phyloP scores from a whole-genome alignment of 2,113 vertebrate species.

The Nothobranchius kuhntae region DNA sequence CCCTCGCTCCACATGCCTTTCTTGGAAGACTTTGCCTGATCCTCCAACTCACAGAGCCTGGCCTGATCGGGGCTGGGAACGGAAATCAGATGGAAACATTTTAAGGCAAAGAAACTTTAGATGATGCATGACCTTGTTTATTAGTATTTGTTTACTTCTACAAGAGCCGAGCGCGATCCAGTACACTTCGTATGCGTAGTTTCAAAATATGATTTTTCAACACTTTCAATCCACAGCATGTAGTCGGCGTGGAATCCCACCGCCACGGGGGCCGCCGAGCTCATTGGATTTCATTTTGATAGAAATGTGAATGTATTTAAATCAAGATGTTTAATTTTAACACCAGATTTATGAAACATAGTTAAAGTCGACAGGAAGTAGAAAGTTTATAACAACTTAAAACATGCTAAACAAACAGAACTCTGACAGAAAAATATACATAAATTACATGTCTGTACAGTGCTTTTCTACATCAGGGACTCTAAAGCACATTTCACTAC shows the following conservation, averaged over 20 bases:
- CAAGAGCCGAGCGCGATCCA: no score
- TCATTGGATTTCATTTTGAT: slow-evolving; percentile 4
- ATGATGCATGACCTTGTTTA: no score
- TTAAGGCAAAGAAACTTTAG: no score
- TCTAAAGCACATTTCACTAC: no score
- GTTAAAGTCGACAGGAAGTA: neutral
- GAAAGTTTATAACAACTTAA: neutral
- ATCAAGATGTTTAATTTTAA: neutral
- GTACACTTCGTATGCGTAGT: no score
- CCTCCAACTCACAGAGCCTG: slow-evolving; percentile 91
- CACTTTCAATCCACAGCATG: neutral
- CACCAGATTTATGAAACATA: slow-evolving; percentile 9
- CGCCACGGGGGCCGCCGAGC: neutral
- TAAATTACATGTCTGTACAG: no score
- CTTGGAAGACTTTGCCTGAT: slow-evolving; percentile 87
- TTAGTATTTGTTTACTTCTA: neutral
- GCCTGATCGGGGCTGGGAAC: slow-evolving; percentile 88
- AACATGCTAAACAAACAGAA: slow-evolving; percentile 1
- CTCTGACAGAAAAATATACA: no score
- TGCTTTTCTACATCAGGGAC: no score
- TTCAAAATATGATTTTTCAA: neutral
- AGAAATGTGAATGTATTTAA: neutral
- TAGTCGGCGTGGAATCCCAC: neutral
- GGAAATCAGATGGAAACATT: neutral
- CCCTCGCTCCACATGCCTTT: slow-evolving; percentile 95